Conservation (phyloP, 64 coral and sea anemone genomes). For the Dendrophyllia cribrosa region DNA sequence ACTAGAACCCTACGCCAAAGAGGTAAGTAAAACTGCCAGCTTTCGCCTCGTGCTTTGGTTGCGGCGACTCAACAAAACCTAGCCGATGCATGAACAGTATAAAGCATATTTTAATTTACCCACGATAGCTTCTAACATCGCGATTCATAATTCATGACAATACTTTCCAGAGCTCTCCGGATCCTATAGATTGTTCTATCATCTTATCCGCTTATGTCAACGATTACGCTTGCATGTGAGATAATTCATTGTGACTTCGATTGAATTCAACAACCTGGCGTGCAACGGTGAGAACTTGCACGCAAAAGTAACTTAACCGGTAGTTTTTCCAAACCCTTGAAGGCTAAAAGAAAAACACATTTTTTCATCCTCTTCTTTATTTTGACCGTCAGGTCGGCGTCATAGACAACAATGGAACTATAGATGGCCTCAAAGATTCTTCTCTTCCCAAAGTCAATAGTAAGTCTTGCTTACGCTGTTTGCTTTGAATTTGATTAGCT, state of each 20-base stretch:
- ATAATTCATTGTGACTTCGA: too few species aligned
- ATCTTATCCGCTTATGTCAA: neutral
- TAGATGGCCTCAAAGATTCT: slow-evolving; percentile 71
- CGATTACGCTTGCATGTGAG: neutral
- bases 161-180: slow-evolving; percentile 38
- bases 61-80: neutral
- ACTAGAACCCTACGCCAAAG: slow-evolving; percentile 83
- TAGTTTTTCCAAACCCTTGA: too few species aligned
- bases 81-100: neutral
- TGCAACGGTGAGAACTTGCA: too few species aligned
- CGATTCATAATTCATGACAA: slow-evolving; percentile 79
- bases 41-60: neutral
- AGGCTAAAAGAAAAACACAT: too few species aligned
- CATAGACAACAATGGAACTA: slow-evolving; percentile 89
- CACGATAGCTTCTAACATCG: slow-evolving; percentile 55
- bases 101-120: slow-evolving; percentile 70
- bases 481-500: slow-evolving; percentile 30
- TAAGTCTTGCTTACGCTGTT: slow-evolving; percentile 28
- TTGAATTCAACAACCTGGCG: too few species aligned
- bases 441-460: slow-evolving; percentile 47
- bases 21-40: slow-evolving; percentile 55
- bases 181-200: neutral
- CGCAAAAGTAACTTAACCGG: too few species aligned
- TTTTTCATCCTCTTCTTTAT: slow-evolving; percentile 8
- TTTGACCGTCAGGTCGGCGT: slow-evolving; percentile 81